These are phyloP conservation scores for Perccottus glenii DNA, from an alignment of 2,113 vertebrate species.

Conservation along the genomic window DNA sequence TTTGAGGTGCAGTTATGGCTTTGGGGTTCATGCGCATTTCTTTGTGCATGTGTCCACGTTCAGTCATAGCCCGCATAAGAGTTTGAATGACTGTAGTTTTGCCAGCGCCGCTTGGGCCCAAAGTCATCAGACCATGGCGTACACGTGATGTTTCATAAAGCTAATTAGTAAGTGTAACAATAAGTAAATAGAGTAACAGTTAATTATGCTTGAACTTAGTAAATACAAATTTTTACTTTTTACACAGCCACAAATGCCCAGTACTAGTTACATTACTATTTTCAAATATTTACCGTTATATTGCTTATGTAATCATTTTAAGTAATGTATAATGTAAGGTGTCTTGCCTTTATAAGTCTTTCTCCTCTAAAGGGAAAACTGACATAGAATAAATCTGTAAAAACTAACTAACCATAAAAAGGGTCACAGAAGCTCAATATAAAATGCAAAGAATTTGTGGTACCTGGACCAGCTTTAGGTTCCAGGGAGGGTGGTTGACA, in stretches of 20 bases:
- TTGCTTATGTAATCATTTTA: too few relatives aligned
- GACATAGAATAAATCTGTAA: neutral
- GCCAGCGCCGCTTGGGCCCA: constrained; percentile 95
- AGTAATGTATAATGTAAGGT: neutral
- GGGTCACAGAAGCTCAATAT: neutral
- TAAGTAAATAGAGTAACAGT: too few relatives aligned
- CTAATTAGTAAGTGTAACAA: constrained; percentile 32
- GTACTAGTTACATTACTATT: too few relatives aligned
- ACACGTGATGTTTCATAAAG: constrained; percentile 93
- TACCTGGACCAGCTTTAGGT: constrained; percentile 90
- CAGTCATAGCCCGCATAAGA: constrained; percentile 93
- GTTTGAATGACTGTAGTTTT: constrained; percentile 93
- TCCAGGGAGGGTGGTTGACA: constrained; percentile 94
- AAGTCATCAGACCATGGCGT: constrained; percentile 93
- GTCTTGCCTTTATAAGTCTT: too few relatives aligned
- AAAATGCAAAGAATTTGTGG: neutral
- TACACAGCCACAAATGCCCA: too few relatives aligned
- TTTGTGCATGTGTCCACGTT: constrained; percentile 90
- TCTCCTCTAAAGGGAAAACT: neutral
- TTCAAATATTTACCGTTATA: neutral
- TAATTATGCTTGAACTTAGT: too few relatives aligned
- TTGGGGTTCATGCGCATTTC: constrained; percentile 99
- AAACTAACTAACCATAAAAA: neutral
- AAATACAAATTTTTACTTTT: too few relatives aligned
- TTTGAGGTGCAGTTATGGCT: constrained; percentile 95